phyloP scores from a whole-genome alignment of 2,797 vertebrate genomes.

The Gobio occitaniae region DNA sequence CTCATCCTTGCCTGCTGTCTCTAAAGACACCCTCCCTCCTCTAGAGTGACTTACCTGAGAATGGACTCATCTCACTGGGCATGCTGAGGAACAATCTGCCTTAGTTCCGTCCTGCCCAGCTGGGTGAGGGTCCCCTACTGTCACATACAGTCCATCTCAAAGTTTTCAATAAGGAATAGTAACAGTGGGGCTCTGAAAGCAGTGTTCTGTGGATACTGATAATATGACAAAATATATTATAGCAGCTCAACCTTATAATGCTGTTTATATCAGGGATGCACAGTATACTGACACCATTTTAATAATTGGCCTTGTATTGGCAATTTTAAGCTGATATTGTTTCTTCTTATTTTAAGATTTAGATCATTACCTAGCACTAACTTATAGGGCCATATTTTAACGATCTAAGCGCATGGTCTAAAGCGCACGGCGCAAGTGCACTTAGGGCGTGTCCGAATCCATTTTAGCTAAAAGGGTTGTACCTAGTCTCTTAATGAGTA shows the following conservation, averaged over 20 bases:
- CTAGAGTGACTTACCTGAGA: constrained; percentile 70
- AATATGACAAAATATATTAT: constrained; percentile 12
- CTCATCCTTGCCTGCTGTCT: constrained; percentile 60
- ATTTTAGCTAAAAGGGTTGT: no score
- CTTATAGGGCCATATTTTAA: neutral
- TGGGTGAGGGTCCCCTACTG: constrained; percentile 65
- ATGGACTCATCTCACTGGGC: constrained; percentile 66
- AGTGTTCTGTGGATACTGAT: constrained; percentile 30
- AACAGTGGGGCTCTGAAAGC: constrained; percentile 12
- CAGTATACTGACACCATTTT: neutral
- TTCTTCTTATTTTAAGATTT: neutral
- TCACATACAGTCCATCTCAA: constrained; percentile 46
- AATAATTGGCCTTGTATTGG: neutral
- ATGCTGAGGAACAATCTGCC: constrained; percentile 81
- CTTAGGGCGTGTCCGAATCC: no score
- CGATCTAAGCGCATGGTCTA: no score
- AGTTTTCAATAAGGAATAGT: constrained; percentile 31
- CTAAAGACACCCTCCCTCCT: constrained; percentile 61
- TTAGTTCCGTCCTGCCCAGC: constrained; percentile 70
- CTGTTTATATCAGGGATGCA: neutral
- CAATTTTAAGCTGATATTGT: neutral
- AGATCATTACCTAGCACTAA: neutral
- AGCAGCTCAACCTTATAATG: neutral
- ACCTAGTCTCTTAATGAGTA: no score
- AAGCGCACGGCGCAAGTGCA: no score